Evolutionary conservation across 2,113 vertebrate genomes (phyloP), one percentile per base, ranked within the genome.

Genomic region (Atractosteus spatula): DNA sequence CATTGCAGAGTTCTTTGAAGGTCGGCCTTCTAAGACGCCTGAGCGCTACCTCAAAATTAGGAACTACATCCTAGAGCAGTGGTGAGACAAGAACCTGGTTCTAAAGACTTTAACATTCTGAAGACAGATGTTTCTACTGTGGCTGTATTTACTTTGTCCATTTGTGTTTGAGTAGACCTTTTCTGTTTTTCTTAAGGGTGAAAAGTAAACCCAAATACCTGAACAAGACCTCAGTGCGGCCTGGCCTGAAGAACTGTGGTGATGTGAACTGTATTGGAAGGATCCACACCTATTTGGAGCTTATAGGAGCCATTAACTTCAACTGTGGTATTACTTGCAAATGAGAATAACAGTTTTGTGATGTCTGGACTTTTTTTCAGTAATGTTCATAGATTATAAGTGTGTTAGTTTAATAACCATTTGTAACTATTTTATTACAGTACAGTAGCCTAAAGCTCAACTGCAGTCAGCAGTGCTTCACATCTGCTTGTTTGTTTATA

Each of bases 251-350:
- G 92, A 97, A 98, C 88, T 99, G 97, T 1, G 97, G 97, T 0
- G 97, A 99, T 1, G 97, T 99, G 14, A 99, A 99, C 92, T 99
- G 97, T 84, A 99, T 99, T 43, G 97, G 97, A 62, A 89, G 96
- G 61, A 96, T 99, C 80, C 97, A 99, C 90, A 98, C 96, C 0
- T 99, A 98, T 89, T 80, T 99, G 88, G 97, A 99, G 71, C 91
- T 98, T 68, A 93, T 98, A 43, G 97, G 97, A 73, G 97, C 97
- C 2, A 96, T 99, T 83, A 99, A 99, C 90, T 99, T 98, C 16
- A 94, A 91, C 86, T 99, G 96, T 79, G 97, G 97, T 98, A 93
- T 91, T 41, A 10, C 14, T 3, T 51, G 8, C 1, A 0, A 3
- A 55, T 42, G 4, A 12, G 45, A 42, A 6, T 62, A 5, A 7